phyloP scores from a whole-genome alignment of 2,888 invertebrate species.

The Embidobia sp. region DNA sequence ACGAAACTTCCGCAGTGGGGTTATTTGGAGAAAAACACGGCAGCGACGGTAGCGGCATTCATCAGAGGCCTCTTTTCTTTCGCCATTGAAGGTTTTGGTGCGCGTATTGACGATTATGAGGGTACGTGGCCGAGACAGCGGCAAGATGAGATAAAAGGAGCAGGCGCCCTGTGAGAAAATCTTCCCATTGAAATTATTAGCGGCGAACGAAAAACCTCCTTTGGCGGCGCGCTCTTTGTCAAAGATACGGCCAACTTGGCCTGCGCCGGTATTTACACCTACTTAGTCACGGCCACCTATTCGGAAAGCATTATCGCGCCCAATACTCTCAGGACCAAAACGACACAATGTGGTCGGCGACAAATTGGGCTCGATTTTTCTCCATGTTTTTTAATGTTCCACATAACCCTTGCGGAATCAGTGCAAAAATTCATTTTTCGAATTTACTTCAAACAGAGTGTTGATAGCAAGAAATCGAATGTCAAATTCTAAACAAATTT shows the following conservation, averaged over 20 bases:
- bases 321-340: constrained; percentile 19
- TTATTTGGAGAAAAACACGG: constrained; percentile 69
- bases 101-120: constrained; percentile 50
- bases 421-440: too few relatives aligned
- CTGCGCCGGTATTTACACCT: constrained; percentile 73
- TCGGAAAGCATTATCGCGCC: constrained; percentile 76
- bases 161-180: constrained; percentile 77
- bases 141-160: constrained; percentile 50
- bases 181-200: constrained; percentile 79
- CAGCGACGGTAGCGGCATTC: constrained; percentile 78
- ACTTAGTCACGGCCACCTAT: constrained; percentile 68
- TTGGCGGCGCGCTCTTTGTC: constrained; percentile 73
- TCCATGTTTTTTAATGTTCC: too few relatives aligned
- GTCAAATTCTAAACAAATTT: too few relatives aligned
- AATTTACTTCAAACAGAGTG: too few relatives aligned
- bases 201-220: constrained; percentile 76
- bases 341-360: too few relatives aligned
- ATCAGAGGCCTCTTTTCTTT: constrained; percentile 75
- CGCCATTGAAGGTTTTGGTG: constrained; percentile 45
- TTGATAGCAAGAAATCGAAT: too few relatives aligned
- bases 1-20: constrained; percentile 66
- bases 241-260: constrained; percentile 62
- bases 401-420: too few relatives aligned
- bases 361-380: too few relatives aligned
- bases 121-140: constrained; percentile 42